Percentiles rank a stretch among this genome's conserved stretches.
phyloP scores from a whole-genome alignment of 2,113 vertebrate genomes.

The Salvelinus alpinus region DNA sequence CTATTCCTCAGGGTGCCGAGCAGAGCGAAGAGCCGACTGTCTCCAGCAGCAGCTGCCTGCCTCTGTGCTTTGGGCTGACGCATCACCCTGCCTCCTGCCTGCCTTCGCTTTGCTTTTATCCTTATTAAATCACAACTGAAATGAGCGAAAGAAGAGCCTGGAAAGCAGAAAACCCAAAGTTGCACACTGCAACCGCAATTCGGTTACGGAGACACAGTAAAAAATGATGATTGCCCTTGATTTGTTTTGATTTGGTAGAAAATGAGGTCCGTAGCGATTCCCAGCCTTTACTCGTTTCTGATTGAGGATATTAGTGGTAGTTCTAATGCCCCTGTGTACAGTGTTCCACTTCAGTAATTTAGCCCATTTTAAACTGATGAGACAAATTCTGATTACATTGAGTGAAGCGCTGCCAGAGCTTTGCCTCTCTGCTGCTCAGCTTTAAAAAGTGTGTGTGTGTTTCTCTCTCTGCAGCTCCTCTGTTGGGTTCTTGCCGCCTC shows the following conservation, averaged over 20 bases:
- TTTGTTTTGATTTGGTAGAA: constrained; percentile 37
- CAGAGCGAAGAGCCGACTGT: background rate
- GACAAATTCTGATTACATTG: constrained; percentile 30
- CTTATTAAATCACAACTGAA: constrained; percentile 30
- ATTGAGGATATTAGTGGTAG: constrained; percentile 25
- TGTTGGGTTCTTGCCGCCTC: constrained; percentile 82
- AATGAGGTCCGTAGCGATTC: constrained; percentile 25
- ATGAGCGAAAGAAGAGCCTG: constrained; percentile 20
- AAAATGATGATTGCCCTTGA: constrained; percentile 33
- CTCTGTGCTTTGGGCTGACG: constrained; percentile 24
- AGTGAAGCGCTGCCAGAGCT: constrained; percentile 19
- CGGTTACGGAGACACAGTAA: constrained; percentile 27
- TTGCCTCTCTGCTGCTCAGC: background rate
- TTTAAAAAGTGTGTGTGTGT: background rate
- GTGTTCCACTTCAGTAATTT: constrained; percentile 30
- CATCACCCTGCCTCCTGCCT: background rate
- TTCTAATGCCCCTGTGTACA: constrained; percentile 24
- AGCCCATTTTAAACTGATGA: constrained; percentile 27
- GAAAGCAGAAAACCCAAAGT: constrained; percentile 1
- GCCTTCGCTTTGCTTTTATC: constrained; percentile 10
- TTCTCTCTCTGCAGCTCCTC: constrained; percentile 73
- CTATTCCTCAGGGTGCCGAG: constrained; percentile 25
- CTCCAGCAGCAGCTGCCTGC: constrained; percentile 19
- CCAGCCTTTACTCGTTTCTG: background rate
- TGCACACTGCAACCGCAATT: constrained; percentile 24